Conservation (phyloP, 2,888 invertebrate species). For the Metellina segmentata region DNA sequence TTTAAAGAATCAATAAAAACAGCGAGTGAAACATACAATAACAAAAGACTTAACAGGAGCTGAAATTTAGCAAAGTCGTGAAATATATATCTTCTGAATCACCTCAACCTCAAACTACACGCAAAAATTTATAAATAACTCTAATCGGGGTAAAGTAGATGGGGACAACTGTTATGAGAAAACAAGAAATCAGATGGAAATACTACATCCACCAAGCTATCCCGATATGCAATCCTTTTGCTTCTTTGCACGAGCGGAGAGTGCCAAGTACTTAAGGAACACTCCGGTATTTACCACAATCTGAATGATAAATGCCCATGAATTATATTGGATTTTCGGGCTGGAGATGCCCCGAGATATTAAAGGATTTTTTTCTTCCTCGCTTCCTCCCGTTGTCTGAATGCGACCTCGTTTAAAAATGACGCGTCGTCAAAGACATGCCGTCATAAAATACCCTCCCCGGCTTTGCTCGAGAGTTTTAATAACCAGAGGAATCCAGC, state of each 20-base stretch:
- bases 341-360: conserved; percentile 26
- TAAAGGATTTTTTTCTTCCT: conserved; percentile 44
- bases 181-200: too few relatives aligned
- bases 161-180: too few relatives aligned
- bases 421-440: conserved; percentile 72
- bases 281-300: conserved; percentile 30
- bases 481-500: conserved; percentile 73
- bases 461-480: conserved; percentile 52
- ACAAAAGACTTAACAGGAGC: too few relatives aligned
- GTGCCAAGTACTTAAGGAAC: conserved; percentile 5
- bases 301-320: conserved; percentile 42
- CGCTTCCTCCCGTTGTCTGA: conserved; percentile 13
- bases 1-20: too few relatives aligned
- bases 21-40: too few relatives aligned
- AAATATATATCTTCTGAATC: too few relatives aligned
- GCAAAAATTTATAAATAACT: too few relatives aligned
- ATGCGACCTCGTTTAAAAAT: conserved; percentile 62
- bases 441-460: conserved; percentile 54
- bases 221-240: conserved; percentile 12
- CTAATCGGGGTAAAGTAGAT: too few relatives aligned
- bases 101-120: too few relatives aligned
- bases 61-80: too few relatives aligned
- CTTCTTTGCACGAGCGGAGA: not conserved
- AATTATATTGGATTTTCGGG: conserved; percentile 69
- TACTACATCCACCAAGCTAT: not conserved